Percentiles rank a stretch among this genome's conserved stretches.
Evolutionary conservation across 2,113 vertebrate genomes (phyloP).

Genomic region (Notarius lentiginosus): DNA sequence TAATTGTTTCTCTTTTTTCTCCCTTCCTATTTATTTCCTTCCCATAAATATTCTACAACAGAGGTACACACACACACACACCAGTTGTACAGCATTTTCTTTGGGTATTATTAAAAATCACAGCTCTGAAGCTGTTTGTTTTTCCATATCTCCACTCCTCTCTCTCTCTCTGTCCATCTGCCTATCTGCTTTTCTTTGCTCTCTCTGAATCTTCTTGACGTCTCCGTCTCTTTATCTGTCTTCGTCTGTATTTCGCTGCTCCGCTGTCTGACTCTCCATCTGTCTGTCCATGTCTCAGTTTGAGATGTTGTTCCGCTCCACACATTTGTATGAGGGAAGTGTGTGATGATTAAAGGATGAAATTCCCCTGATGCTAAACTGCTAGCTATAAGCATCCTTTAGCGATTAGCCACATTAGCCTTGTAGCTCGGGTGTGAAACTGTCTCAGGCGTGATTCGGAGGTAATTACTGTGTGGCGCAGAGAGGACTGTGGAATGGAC

Average conservation of each 20-base stretch:
- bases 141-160: background rate
- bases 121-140: background rate
- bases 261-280: too few relatives aligned
- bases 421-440: background rate
- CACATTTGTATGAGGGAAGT: background rate
- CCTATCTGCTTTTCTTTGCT: background rate
- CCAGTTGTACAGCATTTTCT: background rate
- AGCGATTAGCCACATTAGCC: background rate
- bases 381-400: background rate
- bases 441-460: background rate
- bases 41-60: background rate
- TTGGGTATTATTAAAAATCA: background rate
- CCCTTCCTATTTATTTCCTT: background rate
- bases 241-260: background rate
- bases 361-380: background rate
- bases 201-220: background rate
- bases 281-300: background rate
- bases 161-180: background rate
- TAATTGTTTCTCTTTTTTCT: background rate
- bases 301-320: background rate
- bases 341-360: background rate
- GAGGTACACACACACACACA: conserved; percentile 9
- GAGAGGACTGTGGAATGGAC: background rate
- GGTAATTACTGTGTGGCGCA: background rate
- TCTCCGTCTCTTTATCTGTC: background rate